phyloP scores from a whole-genome alignment of 1,140 invertebrate species.

The Ceratina australensis region DNA sequence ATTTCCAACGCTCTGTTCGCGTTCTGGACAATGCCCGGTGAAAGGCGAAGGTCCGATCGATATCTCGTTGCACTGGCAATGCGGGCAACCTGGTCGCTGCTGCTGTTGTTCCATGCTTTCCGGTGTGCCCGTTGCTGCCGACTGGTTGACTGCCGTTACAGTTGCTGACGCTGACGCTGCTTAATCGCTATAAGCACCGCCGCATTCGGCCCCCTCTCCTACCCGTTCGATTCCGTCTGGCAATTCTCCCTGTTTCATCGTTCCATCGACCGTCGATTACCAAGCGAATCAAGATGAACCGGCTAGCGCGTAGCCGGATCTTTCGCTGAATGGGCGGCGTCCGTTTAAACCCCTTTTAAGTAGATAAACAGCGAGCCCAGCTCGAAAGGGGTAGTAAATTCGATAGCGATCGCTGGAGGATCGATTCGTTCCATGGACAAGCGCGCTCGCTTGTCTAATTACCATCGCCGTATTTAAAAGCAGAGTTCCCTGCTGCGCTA shows the following conservation, averaged over 20 bases:
- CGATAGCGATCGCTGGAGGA: conserved; percentile 14
- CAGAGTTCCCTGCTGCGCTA: background rate
- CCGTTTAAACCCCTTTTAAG: conserved; percentile 30
- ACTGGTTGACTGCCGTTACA: conserved; percentile 9
- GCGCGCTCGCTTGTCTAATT: conserved; percentile 10
- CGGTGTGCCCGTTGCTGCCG: conserved; percentile 31
- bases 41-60: conserved; percentile 74
- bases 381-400: conserved; percentile 21
- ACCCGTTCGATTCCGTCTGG: background rate
- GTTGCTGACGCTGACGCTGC: conserved; percentile 55
- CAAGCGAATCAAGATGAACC: conserved; percentile 54
- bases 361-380: conserved; percentile 42
- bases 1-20: conserved; percentile 66
- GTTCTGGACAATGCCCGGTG: conserved; percentile 73
- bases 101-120: conserved; percentile 37
- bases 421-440: conserved; percentile 5
- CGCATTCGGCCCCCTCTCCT: conserved; percentile 2
- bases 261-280: conserved; percentile 55
- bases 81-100: conserved; percentile 47
- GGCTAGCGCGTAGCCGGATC: conserved; percentile 20
- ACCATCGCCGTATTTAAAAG: background rate
- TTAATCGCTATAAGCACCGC: conserved; percentile 36
- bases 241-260: conserved; percentile 25
- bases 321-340: conserved; percentile 29
- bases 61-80: conserved; percentile 56